A percentile compares a stretch with the other conserved stretches of the same genome.
phyloP scores from a whole-genome alignment of 1,140 invertebrate species.

The Drosophila teissieri region DNA sequence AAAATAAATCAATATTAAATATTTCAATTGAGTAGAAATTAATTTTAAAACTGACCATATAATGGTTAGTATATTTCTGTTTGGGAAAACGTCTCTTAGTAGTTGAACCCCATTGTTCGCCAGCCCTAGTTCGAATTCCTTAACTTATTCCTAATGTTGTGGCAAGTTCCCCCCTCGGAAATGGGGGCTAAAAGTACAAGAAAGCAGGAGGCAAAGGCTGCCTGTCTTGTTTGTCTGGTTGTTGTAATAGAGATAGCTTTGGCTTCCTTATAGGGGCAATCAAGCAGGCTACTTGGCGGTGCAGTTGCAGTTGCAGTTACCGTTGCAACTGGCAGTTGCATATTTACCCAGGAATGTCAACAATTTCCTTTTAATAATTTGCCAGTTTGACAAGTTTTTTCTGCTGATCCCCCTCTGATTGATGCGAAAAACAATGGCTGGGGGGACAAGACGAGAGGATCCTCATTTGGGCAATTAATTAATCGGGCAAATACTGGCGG shows the following conservation, averaged over 20 bases:
- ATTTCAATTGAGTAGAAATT: no score
- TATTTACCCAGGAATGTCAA: constrained; percentile 80
- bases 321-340: constrained; percentile 70
- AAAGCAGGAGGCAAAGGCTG: constrained; percentile 30
- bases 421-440: constrained; percentile 35
- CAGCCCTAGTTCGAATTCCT: constrained; percentile 31
- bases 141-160: constrained; percentile 49
- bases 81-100: not conserved
- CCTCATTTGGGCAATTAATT: constrained; percentile 66
- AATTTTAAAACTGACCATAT: not conserved
- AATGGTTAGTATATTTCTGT: not conserved
- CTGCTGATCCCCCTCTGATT: constrained; percentile 17
- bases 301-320: constrained; percentile 80
- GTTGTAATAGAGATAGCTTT: constrained; percentile 76
- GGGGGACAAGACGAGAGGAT: not conserved
- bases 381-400: constrained; percentile 65
- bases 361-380: constrained; percentile 83
- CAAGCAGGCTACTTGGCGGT: constrained; percentile 71
- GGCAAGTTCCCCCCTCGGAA: constrained; percentile 60
- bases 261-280: constrained; percentile 82
- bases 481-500: constrained; percentile 48
- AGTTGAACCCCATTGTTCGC: not conserved
- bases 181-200: constrained; percentile 50
- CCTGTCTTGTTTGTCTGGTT: constrained; percentile 62
- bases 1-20: no score